A percentile compares a stretch with the other conserved stretches of the same genome.
phyloP scores from a whole-genome alignment of 2,888 invertebrate genomes.

The Brenthis hecate region DNA sequence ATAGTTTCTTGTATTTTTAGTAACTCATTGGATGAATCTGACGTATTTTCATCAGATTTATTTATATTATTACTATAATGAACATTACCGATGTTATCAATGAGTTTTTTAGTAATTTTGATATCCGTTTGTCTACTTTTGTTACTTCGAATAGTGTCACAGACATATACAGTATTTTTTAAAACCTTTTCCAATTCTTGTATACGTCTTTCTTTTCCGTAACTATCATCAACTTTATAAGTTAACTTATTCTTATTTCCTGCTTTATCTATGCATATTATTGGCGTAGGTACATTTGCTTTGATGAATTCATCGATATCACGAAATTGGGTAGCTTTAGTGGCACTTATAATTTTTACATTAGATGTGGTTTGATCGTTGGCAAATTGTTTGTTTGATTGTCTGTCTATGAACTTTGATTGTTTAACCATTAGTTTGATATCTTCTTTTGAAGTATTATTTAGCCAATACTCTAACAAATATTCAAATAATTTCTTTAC shows the following conservation, averaged over 20 bases:
- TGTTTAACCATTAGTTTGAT: conserved; percentile 49
- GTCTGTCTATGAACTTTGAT: conserved; percentile 54
- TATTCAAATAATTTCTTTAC: conserved; percentile 62
- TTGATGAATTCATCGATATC: conserved; percentile 45
- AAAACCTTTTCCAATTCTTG: conserved; percentile 66
- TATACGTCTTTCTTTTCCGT: conserved; percentile 59
- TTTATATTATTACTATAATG: conserved; percentile 39
- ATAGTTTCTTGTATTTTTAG: conserved; percentile 63
- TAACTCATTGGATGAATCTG: conserved; percentile 57
- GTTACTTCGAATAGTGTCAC: conserved; percentile 50
- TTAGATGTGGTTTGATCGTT: conserved; percentile 61
- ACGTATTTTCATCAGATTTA: conserved; percentile 44
- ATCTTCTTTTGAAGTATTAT: conserved; percentile 50
- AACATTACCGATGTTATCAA: conserved; percentile 45
- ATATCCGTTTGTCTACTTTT: conserved; percentile 60
- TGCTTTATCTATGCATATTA: conserved; percentile 32
- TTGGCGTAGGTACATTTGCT: conserved; percentile 33
- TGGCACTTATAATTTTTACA: conserved; percentile 44
- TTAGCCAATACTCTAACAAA: conserved; percentile 67
- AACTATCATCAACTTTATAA: conserved; percentile 47
- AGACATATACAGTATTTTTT: conserved; percentile 67
- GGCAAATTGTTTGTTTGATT: conserved; percentile 56
- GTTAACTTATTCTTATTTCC: conserved; percentile 32
- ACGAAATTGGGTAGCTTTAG: conserved; percentile 60
- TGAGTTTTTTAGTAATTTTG: conserved; percentile 59